Percentiles rank a stretch among this genome's conserved stretches.
Conservation (phyloP, 2,113 vertebrate species). For the Morphnarchus princeps region DNA sequence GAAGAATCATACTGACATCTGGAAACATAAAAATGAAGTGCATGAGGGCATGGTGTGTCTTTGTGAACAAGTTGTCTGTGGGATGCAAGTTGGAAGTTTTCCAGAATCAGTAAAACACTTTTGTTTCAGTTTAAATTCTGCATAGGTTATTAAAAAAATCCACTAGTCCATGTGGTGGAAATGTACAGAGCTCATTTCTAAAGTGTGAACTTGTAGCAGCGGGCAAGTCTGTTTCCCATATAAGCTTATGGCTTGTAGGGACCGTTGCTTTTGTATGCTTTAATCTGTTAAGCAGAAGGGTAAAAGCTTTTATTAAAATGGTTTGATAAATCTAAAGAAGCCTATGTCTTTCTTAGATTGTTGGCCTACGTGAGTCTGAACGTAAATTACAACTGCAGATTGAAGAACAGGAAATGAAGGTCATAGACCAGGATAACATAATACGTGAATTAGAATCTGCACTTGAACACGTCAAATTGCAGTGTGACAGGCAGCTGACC, state of each 20-base stretch:
- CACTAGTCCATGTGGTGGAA: background rate
- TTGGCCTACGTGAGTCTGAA: conserved; percentile 80
- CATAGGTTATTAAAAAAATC: background rate
- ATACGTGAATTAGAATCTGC: conserved; percentile 76
- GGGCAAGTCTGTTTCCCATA: background rate
- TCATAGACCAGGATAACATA: conserved; percentile 68
- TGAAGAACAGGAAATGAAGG: conserved; percentile 81
- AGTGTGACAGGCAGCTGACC: conserved; percentile 80
- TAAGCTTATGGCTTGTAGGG: background rate
- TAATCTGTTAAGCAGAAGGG: background rate
- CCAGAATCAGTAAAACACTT: background rate
- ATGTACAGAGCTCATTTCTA: background rate
- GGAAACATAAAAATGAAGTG: background rate
- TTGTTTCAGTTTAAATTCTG: background rate
- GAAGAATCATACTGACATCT: background rate
- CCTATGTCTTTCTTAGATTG: conserved; percentile 74
- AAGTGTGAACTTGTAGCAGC: background rate
- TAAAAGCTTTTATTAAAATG: background rate
- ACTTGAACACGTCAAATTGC: conserved; percentile 77
- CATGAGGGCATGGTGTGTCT: background rate
- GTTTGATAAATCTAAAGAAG: background rate
- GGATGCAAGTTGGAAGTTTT: background rate
- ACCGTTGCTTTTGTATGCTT: background rate
- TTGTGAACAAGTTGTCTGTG: background rate
- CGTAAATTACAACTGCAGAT: conserved; percentile 73